These are phyloP conservation scores for Toxonevra muliebris DNA, from an alignment of 2,888 invertebrate species.

Conservation along the genomic window DNA sequence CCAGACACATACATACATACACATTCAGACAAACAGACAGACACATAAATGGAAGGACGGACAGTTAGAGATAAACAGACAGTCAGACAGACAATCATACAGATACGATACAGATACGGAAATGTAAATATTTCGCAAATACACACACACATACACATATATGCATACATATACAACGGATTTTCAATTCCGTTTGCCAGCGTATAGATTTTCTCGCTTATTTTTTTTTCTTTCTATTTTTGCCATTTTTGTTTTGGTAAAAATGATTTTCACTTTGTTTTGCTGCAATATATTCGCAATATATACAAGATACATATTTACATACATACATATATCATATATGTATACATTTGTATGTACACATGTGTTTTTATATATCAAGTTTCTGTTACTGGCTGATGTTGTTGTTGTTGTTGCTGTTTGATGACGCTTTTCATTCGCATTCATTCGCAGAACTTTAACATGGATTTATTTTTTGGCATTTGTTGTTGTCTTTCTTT, in stretches of 20 bases:
- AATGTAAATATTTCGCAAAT: background rate
- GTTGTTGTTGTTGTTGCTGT: slow-evolving; percentile 15
- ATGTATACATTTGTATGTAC: slow-evolving; percentile 23
- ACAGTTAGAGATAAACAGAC: too few species aligned
- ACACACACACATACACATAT: slow-evolving; percentile 19
- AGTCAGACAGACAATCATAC: too few species aligned
- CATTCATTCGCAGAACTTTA: slow-evolving; percentile 30
- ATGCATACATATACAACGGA: slow-evolving; percentile 36
- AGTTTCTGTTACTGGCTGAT: background rate
- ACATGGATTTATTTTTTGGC: slow-evolving; percentile 38
- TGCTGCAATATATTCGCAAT: slow-evolving; percentile 45
- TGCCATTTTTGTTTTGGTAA: slow-evolving; percentile 29
- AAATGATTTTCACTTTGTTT: slow-evolving; percentile 55
- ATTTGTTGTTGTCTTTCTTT: slow-evolving; percentile 12
- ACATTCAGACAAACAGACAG: slow-evolving; percentile 10
- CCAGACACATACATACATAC: slow-evolving; percentile 13
- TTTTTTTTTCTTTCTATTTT: slow-evolving; percentile 24
- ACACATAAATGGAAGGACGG: too few species aligned
- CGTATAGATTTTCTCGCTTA: slow-evolving; percentile 23
- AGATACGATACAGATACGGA: too few species aligned
- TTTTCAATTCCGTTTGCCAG: slow-evolving; percentile 54
- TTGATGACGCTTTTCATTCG: slow-evolving; percentile 27
- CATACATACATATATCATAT: slow-evolving; percentile 11
- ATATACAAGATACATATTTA: slow-evolving; percentile 5
- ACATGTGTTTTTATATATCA: background rate